These are phyloP conservation scores for Dolichoris vasculosae DNA, from an alignment of 1,140 invertebrate species.

Conservation along the genomic window DNA sequence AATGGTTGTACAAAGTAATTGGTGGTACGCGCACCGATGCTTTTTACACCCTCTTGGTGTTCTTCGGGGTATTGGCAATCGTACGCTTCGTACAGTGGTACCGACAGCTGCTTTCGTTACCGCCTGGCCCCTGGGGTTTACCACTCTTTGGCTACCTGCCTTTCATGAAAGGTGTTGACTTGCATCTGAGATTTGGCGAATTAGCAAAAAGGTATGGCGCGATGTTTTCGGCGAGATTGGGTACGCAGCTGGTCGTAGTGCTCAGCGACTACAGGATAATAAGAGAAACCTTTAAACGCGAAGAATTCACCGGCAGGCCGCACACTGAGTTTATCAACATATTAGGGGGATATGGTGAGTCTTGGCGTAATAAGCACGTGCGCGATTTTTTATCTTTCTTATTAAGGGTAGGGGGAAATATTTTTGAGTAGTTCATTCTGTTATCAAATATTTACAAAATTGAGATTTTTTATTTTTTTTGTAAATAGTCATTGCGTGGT, in stretches of 20 bases:
- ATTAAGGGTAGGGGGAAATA: not conserved
- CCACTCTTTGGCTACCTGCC: conserved; percentile 89
- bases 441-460: not conserved
- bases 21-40: conserved; percentile 52
- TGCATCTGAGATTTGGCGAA: conserved; percentile 85
- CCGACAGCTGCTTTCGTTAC: conserved; percentile 77
- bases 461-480: not conserved
- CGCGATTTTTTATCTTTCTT: not conserved
- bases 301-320: conserved; percentile 90
- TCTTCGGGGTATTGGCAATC: conserved; percentile 74
- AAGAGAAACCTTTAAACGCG: conserved; percentile 86
- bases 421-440: not conserved
- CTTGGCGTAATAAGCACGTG: not conserved
- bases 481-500: not conserved
- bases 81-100: conserved; percentile 75
- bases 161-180: conserved; percentile 83
- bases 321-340: conserved; percentile 88
- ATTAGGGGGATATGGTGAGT: conserved; percentile 92
- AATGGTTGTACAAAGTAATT: conserved; percentile 56
- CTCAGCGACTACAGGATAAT: conserved; percentile 90
- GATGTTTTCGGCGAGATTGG: conserved; percentile 87
- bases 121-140: conserved; percentile 89
- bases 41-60: conserved; percentile 70
- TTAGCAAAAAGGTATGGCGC: conserved; percentile 85
- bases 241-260: conserved; percentile 87